Evolutionary conservation across 2,113 vertebrate genomes (phyloP).

Genomic region (Notechis scutatus): DNA sequence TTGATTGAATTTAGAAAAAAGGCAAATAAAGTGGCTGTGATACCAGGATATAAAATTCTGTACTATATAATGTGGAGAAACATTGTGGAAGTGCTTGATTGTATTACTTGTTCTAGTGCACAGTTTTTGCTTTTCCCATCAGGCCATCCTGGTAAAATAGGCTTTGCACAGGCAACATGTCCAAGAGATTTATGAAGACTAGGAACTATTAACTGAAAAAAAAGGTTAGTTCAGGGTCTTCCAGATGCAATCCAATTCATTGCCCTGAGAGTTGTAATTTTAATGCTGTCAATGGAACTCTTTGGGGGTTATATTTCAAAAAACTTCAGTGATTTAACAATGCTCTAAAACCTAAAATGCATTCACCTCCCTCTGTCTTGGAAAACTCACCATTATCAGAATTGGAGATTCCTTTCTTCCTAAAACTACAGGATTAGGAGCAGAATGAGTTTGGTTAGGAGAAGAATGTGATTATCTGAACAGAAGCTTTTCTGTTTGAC

Average conservation of each 20-base stretch:
- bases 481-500: not conserved
- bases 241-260: not conserved
- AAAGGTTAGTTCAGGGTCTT: not conserved
- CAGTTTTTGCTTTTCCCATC: not conserved
- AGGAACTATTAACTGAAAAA: not conserved
- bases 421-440: not conserved
- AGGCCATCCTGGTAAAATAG: not conserved
- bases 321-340: not conserved
- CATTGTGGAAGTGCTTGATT: not conserved
- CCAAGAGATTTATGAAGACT: not conserved
- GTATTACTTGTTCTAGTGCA: not conserved
- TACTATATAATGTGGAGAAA: not conserved
- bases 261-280: not conserved
- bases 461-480: not conserved
- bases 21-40: not conserved
- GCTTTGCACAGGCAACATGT: not conserved
- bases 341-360: not conserved
- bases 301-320: not conserved
- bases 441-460: not conserved
- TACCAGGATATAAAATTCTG: not conserved
- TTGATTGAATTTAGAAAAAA: not conserved
- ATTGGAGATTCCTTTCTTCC: not conserved
- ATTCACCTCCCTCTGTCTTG: not conserved
- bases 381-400: not conserved
- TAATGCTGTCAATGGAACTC: not conserved